A percentile compares a stretch with the other conserved stretches of the same genome.
Evolutionary conservation across 2,888 invertebrate genomes (phyloP).

Genomic region (Cryptophagus acutangulus): DNA sequence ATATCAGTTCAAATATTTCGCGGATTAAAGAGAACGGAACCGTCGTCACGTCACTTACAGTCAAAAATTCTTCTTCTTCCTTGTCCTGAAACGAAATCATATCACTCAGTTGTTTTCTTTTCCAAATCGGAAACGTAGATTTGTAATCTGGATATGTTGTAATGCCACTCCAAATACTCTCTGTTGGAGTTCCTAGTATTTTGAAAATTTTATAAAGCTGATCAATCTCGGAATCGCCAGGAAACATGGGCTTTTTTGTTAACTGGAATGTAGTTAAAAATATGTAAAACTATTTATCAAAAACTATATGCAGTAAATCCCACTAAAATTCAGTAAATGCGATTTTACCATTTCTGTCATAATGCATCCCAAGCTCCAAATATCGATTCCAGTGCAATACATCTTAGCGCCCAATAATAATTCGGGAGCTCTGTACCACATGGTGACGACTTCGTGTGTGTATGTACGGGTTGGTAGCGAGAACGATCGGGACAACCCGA

Average conservation of each 20-base stretch:
- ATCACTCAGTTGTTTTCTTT: conserved; percentile 60
- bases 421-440: conserved; percentile 98
- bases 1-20: too few species aligned
- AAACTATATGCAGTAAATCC: too few species aligned
- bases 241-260: conserved; percentile 79
- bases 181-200: conserved; percentile 88
- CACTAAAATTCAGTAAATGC: neutral
- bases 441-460: conserved; percentile 92
- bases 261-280: conserved; percentile 50
- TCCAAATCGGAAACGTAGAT: conserved; percentile 87
- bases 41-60: conserved; percentile 54
- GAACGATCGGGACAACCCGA: conserved; percentile 90
- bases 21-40: too few species aligned
- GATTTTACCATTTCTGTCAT: conserved; percentile 96
- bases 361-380: conserved; percentile 96
- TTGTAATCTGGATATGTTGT: conserved; percentile 84
- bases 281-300: too few species aligned
- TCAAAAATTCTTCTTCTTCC: conserved; percentile 63
- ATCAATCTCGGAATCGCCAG: conserved; percentile 98
- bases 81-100: conserved; percentile 49
- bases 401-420: conserved; percentile 85
- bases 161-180: conserved; percentile 78
- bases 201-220: conserved; percentile 96
- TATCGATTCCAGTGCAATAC: conserved; percentile 89
- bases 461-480: conserved; percentile 88